Base-by-base conservation (phyloP, 2,113 vertebrate genomes). In the Rhynchomys soricoides region DNA sequence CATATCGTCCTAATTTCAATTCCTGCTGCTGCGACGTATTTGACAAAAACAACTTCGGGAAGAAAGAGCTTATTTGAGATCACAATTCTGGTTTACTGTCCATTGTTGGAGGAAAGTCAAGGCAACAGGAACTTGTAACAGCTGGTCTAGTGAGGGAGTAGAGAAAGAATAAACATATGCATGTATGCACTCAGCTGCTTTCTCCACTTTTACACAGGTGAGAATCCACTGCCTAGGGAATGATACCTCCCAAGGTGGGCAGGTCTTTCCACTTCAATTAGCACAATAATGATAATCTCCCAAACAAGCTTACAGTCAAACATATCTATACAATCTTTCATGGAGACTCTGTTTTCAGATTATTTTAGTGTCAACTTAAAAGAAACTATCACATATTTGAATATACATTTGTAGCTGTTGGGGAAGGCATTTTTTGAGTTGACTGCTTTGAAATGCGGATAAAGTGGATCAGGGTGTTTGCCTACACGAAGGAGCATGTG, bases 351-450 rank as follows among this genome's bases (percentile, higher is more conserved):
- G 29, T 68, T 68, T 37, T 45, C 43, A 86, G 21, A 48, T 66
- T 5, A 10, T 37, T 86, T 66, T 66, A 48, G 29, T 66, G 29
- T 86, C 43, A 66, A 66, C 40, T 86, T 50, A 37, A 45, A 31
- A 7, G 10, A 22, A 37, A 48, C 17, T 64, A 68, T 48, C 43
- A 66, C 40, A 66, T 40, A 96, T 97, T 86, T 87, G 97, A 97
- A 86, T 79, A 40, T 87, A 55, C 85, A 97, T 96, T 96, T 91
- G 97, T 96, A 97, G 90, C 95, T 97, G 88, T 97, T 93, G 79
- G 92, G 97, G 98, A 97, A 97, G 96, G 96, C 96, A 97, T 95
- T 91, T 97, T 96, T 91, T 90, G 96, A 98, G 96, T 92, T 92
- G 93, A 97, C 96, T 92, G 71, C 1, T 95, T 97, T 97, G 97